phyloP scores from a whole-genome alignment of 1,140 invertebrate genomes.

The Eueides isabella region DNA sequence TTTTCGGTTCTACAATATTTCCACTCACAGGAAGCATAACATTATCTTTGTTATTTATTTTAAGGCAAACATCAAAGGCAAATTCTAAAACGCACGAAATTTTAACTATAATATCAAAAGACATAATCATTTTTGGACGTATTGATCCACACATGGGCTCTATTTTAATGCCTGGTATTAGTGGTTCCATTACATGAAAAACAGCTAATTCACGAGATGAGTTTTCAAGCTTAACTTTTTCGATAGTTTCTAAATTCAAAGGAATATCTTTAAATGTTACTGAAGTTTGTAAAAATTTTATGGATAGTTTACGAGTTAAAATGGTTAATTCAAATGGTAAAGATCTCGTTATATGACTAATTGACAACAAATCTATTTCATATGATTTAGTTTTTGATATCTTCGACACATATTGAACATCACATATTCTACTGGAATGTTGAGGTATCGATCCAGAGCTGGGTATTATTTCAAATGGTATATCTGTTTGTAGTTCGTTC shows the following conservation, averaged over 20 bases:
- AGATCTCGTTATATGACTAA: constrained; percentile 42
- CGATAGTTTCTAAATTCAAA: constrained; percentile 65
- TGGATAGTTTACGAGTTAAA: constrained; percentile 63
- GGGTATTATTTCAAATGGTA: constrained; percentile 69
- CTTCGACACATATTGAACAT: constrained; percentile 63
- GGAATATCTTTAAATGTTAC: constrained; percentile 72
- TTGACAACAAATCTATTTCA: constrained; percentile 62
- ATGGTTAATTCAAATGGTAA: constrained; percentile 67
- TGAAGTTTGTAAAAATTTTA: constrained; percentile 68
- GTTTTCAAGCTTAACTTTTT: constrained; percentile 72
- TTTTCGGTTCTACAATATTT: constrained; percentile 69
- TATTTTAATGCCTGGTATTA: constrained; percentile 68
- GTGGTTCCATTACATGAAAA: constrained; percentile 69
- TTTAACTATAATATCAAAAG: constrained; percentile 64
- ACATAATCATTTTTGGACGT: constrained; percentile 68
- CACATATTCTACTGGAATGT: constrained; percentile 64
- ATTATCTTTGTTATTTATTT: constrained; percentile 77
- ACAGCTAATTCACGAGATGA: constrained; percentile 70
- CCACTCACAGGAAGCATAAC: constrained; percentile 65
- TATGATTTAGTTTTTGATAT: constrained; percentile 65
- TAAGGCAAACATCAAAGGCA: constrained; percentile 64
- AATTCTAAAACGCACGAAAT: constrained; percentile 71
- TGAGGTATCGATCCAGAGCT: constrained; percentile 52
- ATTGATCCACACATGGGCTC: constrained; percentile 70
- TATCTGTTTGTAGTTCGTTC: constrained; percentile 55